Conservation (phyloP, 2,888 invertebrate genomes). For the Tanytarsus gracilentus region DNA sequence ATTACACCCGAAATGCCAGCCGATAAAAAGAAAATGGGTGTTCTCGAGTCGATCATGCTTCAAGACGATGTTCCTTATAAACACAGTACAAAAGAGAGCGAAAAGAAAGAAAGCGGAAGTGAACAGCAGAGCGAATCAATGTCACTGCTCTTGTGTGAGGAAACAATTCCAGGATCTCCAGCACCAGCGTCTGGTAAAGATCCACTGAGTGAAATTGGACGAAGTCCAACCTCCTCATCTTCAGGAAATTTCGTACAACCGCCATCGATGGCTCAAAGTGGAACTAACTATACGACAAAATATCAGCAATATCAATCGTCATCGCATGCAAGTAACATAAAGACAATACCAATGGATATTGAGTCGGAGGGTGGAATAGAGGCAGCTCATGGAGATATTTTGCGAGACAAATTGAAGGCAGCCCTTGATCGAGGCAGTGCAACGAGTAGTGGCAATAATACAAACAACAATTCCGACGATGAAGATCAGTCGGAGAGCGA, state of each 20-base stretch:
- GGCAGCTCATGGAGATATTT: constrained; percentile 25
- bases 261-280: constrained; percentile 46
- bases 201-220: constrained; percentile 28
- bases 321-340: constrained; percentile 38
- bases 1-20: constrained; percentile 35
- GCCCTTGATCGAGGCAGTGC: constrained; percentile 22
- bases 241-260: constrained; percentile 61
- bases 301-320: constrained; percentile 29
- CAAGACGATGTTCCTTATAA: constrained; percentile 24
- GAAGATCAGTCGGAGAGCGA: constrained; percentile 24
- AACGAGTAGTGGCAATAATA: constrained; percentile 25
- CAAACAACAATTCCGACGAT: constrained; percentile 22
- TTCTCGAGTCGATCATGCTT: constrained; percentile 14
- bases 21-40: constrained; percentile 33
- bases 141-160: constrained; percentile 73
- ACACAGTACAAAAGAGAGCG: constrained; percentile 33
- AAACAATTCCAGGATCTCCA: constrained; percentile 84
- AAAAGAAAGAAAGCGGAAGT: constrained; percentile 33
- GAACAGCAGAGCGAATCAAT: constrained; percentile 52
- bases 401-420: constrained; percentile 23
- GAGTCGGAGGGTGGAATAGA: constrained; percentile 34
- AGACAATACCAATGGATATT: constrained; percentile 38
- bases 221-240: constrained; percentile 39
- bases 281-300: constrained; percentile 32
- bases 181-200: constrained; percentile 51